Percentiles rank a stretch among this genome's conserved stretches.
Conservation (phyloP, 1,140 invertebrate genomes). For the Sweltsa coloradensis region DNA sequence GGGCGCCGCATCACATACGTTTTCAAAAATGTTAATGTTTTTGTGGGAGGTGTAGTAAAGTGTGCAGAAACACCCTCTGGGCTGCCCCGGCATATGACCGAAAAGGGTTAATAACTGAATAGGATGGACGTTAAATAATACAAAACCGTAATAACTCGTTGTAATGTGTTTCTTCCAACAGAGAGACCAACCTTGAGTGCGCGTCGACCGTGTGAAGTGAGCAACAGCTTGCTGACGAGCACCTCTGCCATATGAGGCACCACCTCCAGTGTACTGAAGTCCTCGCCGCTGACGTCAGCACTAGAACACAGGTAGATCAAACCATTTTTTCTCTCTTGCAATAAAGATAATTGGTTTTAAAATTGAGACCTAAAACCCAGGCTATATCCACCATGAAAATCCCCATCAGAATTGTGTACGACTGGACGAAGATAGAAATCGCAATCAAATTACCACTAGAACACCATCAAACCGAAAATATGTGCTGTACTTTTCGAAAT, state of each 20-base stretch:
- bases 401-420: no score
- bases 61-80: not conserved
- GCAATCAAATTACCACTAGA: no score
- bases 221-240: conserved; percentile 39
- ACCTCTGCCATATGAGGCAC: conserved; percentile 36
- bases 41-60: not conserved
- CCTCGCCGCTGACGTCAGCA: not conserved
- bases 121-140: not conserved
- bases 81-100: not conserved
- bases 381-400: no score
- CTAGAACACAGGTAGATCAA: not conserved
- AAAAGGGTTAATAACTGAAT: not conserved
- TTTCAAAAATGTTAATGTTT: not conserved
- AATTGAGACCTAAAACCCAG: no score
- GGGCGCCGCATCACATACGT: not conserved
- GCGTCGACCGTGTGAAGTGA: conserved; percentile 36
- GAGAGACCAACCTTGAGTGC: conserved; percentile 35
- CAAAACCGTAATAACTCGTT: not conserved
- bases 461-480: no score
- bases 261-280: conserved; percentile 28
- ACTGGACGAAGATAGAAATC: no score
- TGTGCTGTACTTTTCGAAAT: no score
- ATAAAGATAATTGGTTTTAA: no score
- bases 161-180: not conserved
- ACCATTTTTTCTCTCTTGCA: no score